Evolutionary conservation across 2,113 vertebrate genomes (phyloP).

Genomic region (Xiphias gladius): DNA sequence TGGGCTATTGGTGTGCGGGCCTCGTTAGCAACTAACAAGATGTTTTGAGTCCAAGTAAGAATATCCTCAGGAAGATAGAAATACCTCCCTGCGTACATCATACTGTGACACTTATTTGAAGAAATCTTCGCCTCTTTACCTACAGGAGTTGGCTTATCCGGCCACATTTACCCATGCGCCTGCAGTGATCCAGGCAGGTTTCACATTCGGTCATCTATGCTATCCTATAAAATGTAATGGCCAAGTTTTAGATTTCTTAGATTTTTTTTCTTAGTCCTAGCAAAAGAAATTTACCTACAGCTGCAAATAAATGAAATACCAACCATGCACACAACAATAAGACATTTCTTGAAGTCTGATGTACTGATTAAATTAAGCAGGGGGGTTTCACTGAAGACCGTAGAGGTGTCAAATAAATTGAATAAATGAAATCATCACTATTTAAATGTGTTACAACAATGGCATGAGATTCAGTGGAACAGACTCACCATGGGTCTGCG

Average conservation of each 20-base stretch:
- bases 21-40: no score
- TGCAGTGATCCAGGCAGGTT: background rate
- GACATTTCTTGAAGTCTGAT: background rate
- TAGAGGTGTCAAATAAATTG: background rate
- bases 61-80: no score
- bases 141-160: background rate
- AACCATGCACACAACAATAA: background rate
- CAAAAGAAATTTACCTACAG: no score
- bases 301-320: no score
- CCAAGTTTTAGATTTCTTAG: no score
- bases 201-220: background rate
- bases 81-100: background rate
- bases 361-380: background rate
- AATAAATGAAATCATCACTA: background rate
- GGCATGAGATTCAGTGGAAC: background rate
- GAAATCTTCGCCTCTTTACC: background rate
- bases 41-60: no score
- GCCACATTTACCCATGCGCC: background rate
- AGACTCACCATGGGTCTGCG: slow-evolving; percentile 94
- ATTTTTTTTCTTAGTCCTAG: no score
- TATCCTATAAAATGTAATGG: no score
- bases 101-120: no score
- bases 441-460: background rate
- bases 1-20: no score
- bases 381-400: background rate